A percentile compares a stretch with the other conserved stretches of the same genome.
These are phyloP conservation scores for Larimichthys crocea DNA, from an alignment of 2,113 vertebrate species.

Conservation along the genomic window DNA sequence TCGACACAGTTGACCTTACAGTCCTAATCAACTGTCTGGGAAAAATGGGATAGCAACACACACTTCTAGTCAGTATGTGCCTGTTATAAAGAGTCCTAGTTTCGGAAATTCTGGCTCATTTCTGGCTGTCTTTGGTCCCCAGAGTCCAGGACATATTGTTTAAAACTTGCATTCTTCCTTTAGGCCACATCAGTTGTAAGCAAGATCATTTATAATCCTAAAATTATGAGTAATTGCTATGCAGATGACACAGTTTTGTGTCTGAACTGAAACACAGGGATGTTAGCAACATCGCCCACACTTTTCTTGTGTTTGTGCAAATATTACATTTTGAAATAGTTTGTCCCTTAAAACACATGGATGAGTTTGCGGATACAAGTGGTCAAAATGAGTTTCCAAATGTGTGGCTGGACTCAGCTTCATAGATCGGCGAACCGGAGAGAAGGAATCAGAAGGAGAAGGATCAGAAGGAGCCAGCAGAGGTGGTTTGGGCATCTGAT, in stretches of 20 bases:
- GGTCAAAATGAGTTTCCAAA: too few species aligned
- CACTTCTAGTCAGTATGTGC: neutral
- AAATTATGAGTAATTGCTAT: constrained; percentile 47
- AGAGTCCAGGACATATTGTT: neutral
- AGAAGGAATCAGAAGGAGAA: too few species aligned
- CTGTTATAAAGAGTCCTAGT: neutral
- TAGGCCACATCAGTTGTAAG: constrained; percentile 20
- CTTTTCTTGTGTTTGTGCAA: constrained; percentile 6
- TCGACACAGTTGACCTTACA: constrained; percentile 5
- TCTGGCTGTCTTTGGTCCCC: constrained; percentile 6
- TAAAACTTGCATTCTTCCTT: constrained; percentile 39
- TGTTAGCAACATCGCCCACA: neutral
- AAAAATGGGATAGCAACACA: neutral
- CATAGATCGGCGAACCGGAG: too few species aligned
- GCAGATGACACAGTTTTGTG: constrained; percentile 39
- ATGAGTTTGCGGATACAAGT: too few species aligned
- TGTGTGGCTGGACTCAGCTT: too few species aligned
- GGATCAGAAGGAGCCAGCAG: too few species aligned
- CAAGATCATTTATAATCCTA: constrained; percentile 29
- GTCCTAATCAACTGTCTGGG: neutral
- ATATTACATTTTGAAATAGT: constrained; percentile 3
- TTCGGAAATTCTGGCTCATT: constrained; percentile 15
- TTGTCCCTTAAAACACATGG: too few species aligned
- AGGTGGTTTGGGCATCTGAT: too few species aligned
- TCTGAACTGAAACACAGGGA: constrained; percentile 5